Base-by-base conservation (phyloP, 2,888 invertebrate genomes). In the Plemyria rubiginata region DNA sequence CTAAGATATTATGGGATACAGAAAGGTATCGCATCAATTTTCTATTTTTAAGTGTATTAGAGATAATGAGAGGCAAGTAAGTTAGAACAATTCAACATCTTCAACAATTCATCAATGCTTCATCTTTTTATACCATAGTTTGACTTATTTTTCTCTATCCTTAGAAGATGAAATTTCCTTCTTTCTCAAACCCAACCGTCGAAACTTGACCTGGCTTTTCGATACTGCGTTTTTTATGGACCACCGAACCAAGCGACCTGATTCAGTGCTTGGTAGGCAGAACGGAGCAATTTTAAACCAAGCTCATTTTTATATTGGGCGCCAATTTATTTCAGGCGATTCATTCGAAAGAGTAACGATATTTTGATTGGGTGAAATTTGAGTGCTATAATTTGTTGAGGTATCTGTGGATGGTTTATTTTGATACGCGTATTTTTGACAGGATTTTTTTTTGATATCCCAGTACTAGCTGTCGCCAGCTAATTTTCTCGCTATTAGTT, bases 251-350 rank as follows among this genome's bases (percentile, higher is more conserved):
- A 46, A n/a, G 66, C 70, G 60, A 58, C 67, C 72, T 71, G 73
- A 70, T 66, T 70, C 73, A 72, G 66, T 73, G 80, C 79, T 74
- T 62, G 71, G 70, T 77, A 75, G 78, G 80, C 79, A 77, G 72
- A 76, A 75, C 72, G 74, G 71, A 76, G 76, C 80, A 80, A 79
- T 80, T 78, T 79, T 77, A 78, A 79, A 78, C 76, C 71, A 67
- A 75, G 75, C 74, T 74, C 76, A 68, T 70, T 74, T 71, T 73
- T 76, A 69, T 70, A 70, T 68, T 68, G 70, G 62, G 68, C 63
- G 65, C 54, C 76, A 75, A 79, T 80, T 79, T 78, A 77, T 79
- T 74, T 72, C 74, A 70, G 45, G 69, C 70, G 69, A 68, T 73
- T 72, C 70, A 74, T 70, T 69, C 70, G 73, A 56, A 70, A 71